These are phyloP conservation scores for Silurus glanis DNA, from an alignment of 2,113 vertebrate genomes.

Conservation along the genomic window DNA sequence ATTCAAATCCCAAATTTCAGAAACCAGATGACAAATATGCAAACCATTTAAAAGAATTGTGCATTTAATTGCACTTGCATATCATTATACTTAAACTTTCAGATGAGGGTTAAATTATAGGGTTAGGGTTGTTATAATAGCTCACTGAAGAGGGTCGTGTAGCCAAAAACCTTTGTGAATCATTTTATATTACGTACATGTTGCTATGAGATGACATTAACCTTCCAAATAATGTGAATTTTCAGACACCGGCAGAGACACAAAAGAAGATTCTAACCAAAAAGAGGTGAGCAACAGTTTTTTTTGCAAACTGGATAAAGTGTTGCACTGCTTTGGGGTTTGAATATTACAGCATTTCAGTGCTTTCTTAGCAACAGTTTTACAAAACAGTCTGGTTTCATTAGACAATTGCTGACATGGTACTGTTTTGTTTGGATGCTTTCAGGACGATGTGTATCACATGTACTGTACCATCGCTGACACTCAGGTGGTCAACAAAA, in stretches of 20 bases:
- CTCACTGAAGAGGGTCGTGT: neutral
- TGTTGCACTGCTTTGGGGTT: neutral
- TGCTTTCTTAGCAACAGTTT: neutral
- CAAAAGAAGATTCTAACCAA: neutral
- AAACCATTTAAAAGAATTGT: too few relatives aligned
- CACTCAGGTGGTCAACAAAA: neutral
- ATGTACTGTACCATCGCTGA: constrained; percentile 46
- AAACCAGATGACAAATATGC: too few relatives aligned
- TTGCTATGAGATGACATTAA: neutral
- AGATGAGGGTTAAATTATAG: too few relatives aligned
- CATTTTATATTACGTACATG: neutral
- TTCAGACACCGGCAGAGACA: neutral
- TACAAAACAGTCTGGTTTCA: neutral
- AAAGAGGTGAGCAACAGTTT: neutral
- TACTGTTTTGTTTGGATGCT: neutral
- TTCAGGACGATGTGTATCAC: constrained; percentile 31
- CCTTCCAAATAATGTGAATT: neutral
- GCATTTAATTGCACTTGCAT: too few relatives aligned
- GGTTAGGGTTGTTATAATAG: too few relatives aligned
- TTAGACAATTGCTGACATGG: neutral
- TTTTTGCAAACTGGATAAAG: neutral
- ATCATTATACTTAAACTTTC: too few relatives aligned
- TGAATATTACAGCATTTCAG: neutral
- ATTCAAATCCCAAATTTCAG: too few relatives aligned
- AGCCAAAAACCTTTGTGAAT: neutral